Percentiles rank a stretch among this genome's conserved stretches.
Evolutionary conservation across 2,888 invertebrate species (phyloP).

Genomic region (Cheilosia scutellata): DNA sequence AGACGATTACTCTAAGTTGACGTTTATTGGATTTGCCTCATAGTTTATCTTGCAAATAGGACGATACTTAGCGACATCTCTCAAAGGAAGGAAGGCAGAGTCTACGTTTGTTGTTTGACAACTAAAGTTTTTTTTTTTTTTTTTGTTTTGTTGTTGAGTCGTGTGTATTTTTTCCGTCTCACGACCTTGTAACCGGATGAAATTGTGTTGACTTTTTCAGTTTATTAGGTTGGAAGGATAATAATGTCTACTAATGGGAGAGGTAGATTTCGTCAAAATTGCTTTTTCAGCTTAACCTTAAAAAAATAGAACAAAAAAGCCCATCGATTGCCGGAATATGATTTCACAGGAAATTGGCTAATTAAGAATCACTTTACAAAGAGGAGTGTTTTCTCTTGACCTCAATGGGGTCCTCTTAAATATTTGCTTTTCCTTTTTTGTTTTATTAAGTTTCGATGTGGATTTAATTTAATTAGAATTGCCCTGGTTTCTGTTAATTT

Average conservation of each 20-base stretch:
- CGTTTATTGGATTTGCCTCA: slow-evolving; percentile 6
- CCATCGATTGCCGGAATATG: not conserved
- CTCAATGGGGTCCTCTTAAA: not conserved
- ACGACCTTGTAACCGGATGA: slow-evolving; percentile 7
- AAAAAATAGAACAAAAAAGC: not conserved
- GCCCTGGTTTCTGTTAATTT: slow-evolving; percentile 33
- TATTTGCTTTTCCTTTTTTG: slow-evolving; percentile 1
- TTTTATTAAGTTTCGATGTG: not conserved
- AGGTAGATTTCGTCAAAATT: not conserved
- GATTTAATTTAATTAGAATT: slow-evolving; percentile 41
- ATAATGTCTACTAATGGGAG: not conserved
- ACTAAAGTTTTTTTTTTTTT: not conserved
- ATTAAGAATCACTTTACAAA: not conserved
- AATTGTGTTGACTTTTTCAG: slow-evolving; percentile 9
- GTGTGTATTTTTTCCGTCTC: not conserved
- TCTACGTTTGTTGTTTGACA: slow-evolving; percentile 4
- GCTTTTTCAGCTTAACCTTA: not conserved
- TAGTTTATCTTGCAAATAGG: slow-evolving; percentile 7
- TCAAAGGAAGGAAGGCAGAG: not conserved
- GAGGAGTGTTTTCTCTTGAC: not conserved
- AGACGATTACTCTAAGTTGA: slow-evolving; percentile 20
- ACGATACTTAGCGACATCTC: not conserved
- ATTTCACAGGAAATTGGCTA: not conserved
- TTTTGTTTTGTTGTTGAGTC: not conserved
- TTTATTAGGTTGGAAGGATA: not conserved